These are phyloP conservation scores for Thymelicus sylvestris DNA, from an alignment of 2,888 invertebrate species.

Conservation along the genomic window DNA sequence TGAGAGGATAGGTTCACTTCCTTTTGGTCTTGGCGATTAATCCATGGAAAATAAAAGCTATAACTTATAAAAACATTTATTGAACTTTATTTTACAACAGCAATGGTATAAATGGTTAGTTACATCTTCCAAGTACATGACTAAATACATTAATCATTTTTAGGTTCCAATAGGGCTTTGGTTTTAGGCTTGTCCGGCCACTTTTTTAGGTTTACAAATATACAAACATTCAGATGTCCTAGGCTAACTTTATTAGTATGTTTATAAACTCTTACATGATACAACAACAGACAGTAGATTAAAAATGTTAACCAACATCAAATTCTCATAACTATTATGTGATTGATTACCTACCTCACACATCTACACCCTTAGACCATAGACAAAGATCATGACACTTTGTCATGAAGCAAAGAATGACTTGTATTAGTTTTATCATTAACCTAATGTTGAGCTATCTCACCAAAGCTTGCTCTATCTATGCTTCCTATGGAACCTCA, in stretches of 20 bases:
- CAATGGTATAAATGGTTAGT: slow-evolving; percentile 61
- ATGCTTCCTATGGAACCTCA: slow-evolving; percentile 19
- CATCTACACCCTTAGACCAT: not conserved
- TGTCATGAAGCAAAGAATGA: not conserved
- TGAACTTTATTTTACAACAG: slow-evolving; percentile 70
- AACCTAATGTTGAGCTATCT: not conserved
- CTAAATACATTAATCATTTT: slow-evolving; percentile 17
- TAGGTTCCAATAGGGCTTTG: slow-evolving; percentile 35
- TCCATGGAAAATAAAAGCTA: not conserved
- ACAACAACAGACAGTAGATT: slow-evolving; percentile 14
- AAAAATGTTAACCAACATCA: slow-evolving; percentile 18
- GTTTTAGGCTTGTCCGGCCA: slow-evolving; percentile 23
- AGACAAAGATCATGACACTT: not conserved
- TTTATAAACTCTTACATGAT: slow-evolving; percentile 4
- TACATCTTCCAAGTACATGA: slow-evolving; percentile 37
- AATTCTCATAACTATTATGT: slow-evolving; percentile 10
- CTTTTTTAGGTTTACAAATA: slow-evolving; percentile 12
- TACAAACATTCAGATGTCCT: slow-evolving; percentile 21
- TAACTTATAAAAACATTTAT: slow-evolving; percentile 68
- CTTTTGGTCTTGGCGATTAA: no score
- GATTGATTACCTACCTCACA: slow-evolving; percentile 21
- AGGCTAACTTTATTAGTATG: slow-evolving; percentile 20
- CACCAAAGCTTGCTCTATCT: not conserved
- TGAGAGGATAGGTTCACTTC: no score
- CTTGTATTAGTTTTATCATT: not conserved